Base-by-base conservation (phyloP, 2,113 vertebrate species). In the Clarias batrachus region DNA sequence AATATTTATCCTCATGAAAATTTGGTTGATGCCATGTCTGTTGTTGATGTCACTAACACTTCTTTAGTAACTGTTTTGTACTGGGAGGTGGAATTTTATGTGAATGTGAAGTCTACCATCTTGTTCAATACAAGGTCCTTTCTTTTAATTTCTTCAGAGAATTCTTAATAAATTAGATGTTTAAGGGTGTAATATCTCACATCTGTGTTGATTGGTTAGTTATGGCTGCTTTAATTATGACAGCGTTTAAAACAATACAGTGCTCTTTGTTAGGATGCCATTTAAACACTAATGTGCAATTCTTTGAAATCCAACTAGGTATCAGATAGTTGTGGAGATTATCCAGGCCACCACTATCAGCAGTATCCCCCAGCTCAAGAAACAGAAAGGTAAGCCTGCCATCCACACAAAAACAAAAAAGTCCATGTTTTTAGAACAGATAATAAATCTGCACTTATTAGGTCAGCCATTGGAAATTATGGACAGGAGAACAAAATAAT, bases 281-380 rank as follows among this genome's bases (percentile, higher is more conserved):
- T 30, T 8, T 12, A 77, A 17, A 2, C 9, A 63, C 8, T 80
- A 30, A 0, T 88, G 17, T 88, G 56, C 77, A 4, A 77, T 37
- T 56, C 65, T 66, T 66, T 84, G n/a, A 77, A 48, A n/a, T 71
- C 25, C 91, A 77, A 93, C 81, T 85, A 99, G 98, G 96, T 99
- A 99, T 96, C 98, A 99, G 91, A 99, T 99, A 91, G 97, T 99
- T 91, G 96, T 99, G 89, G 98, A 99, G 94, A 98, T 99, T 89
- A 97, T 99, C 93, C 98, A 99, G 86, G 97, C 98, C 88, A 99
- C 98, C 56, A 98, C 98, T 86, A 97, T 99, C 94, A 98, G 97
- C 96, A 99, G 95, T 92, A 95, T 99, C 91, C 98, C 98, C 82
- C 98, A 99, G 89, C 93, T 98, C 92, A 99, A 99, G 94, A 97